Base-by-base conservation (phyloP, 2,113 vertebrate species). In the Takifugu bimaculatus region DNA sequence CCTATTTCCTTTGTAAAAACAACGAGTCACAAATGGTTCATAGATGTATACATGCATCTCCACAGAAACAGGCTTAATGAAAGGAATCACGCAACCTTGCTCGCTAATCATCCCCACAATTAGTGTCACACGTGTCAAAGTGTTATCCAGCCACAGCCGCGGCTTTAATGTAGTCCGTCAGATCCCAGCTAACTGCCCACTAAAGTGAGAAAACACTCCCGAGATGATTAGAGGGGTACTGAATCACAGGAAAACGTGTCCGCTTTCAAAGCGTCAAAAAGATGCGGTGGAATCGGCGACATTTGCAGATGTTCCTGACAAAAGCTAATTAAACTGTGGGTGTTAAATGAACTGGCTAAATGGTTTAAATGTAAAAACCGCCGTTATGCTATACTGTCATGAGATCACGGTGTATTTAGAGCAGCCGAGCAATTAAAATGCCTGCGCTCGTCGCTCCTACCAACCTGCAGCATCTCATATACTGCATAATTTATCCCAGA, bases 131-230 rank as follows among this genome's bases (percentile, higher is more conserved):
- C 35, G 6, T 81, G 75, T 82, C 82, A 82, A 63, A 55, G 57
- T 39, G 52, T 67, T 59, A 60, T 51, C 57, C 65, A 75, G 77
- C 68, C 70, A 80, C 71, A 76, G 70, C 44, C 53, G 35, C 74
- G 69, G 73, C 68, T 80, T 84, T 80, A 81, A 82, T 79, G 74
- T 74, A 60, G 82, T 69, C 73, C 74, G 69, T 85, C 82, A 82
- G 60, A 83, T 86, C 85, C 74, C 61, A 79, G 67, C 72, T 83
- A 85, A 80, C 77, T 86, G 66, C 75, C 79, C 72, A 56, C 48
- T 68, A 81, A 81, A 83, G 81, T 84, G 68, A 82, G 77, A 85
- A 85, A 80, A 79, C 83, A 85, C 76, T 83, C 78, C 47, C 68
- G 54, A 79, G 70, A 84, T 81, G 81, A 87, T 87, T 84, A 80